Evolutionary conservation across 2,888 invertebrate species (phyloP), one percentile per base, ranked within the genome.

Genomic region (Trachelus iudaicus): DNA sequence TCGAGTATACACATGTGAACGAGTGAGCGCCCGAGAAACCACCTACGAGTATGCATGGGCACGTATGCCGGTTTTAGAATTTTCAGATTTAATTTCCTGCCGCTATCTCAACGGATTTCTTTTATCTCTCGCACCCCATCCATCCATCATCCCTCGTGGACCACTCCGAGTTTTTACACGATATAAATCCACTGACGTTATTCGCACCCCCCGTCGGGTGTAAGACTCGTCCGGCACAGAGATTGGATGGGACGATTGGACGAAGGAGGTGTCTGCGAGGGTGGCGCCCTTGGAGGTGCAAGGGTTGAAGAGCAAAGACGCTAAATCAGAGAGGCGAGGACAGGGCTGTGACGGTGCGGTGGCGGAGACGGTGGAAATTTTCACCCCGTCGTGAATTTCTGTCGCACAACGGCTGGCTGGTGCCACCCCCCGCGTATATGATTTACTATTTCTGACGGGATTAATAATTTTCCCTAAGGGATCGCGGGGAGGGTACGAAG

Each of bases 391-490:
- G 56, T 56, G 56, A 56, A 56, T 23, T 56, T 56, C 23, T 56
- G 56, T 56, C 56, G 56, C 23, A 56, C 9, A 56, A 56, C 56
- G 56, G 56, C 56, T 56, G 56, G 56, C 56, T 56, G 56, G 56
- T 56, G 56, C 56, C 23, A 56, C 23, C 23, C 56, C 56, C 56
- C 56, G 56, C 56, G 23, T 83, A 82, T 86, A 88, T 89, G 89
- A 90, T 90, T 90, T 90, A 90, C 83, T 88, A 89, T 87, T 89
- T 88, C 87, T 87, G 88, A 87, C 89, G 85, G 87, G 89, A 90
- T 90, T 90, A 90, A 90, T 90, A 90, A 90, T 90, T 90, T 88
- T 85, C 84, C 81, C 74, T 79, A 81, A 82, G 83, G 82, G 82
- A 75, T 75, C 76, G 73, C 78, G 76, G 75, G 81, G 9, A 71